Conservation (phyloP, 2,888 invertebrate species). For the Drosophila austrosaltans region DNA sequence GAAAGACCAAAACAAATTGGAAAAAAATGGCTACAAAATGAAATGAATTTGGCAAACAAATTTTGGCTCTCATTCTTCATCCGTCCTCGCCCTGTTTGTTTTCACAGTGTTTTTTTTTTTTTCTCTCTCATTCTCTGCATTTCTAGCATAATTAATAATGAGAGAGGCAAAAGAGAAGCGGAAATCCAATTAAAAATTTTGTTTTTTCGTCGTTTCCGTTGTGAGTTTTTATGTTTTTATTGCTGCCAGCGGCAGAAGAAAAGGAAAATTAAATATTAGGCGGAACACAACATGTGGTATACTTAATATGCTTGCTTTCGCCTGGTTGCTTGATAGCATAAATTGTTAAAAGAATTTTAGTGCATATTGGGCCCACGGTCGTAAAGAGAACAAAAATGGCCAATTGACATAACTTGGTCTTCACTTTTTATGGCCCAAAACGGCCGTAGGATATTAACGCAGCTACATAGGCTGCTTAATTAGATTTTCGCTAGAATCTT, state of each 20-base stretch:
- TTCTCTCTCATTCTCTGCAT: constrained; percentile 33
- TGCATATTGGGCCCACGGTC: constrained; percentile 22
- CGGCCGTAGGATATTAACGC: constrained; percentile 54
- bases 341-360: constrained; percentile 34
- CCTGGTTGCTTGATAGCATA: constrained; percentile 31
- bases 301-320: constrained; percentile 49
- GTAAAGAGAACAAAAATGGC: constrained; percentile 37
- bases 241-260: constrained; percentile 12
- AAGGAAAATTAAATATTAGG: constrained; percentile 19
- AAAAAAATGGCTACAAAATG: constrained; percentile 14
- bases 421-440: constrained; percentile 51
- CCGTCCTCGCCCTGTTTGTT: background rate
- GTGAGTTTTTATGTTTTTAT: constrained; percentile 41
- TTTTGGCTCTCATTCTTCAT: background rate
- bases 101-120: background rate
- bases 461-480: constrained; percentile 56
- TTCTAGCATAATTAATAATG: constrained; percentile 64
- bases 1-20: constrained; percentile 14
- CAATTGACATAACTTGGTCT: constrained; percentile 64
- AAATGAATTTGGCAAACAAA: constrained; percentile 20
- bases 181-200: constrained; percentile 75
- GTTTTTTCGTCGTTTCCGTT: constrained; percentile 41
- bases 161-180: constrained; percentile 34
- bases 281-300: constrained; percentile 60
- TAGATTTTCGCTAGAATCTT: constrained; percentile 59